These are phyloP conservation scores for Sinocyclocheilus anophthalmus DNA, from an alignment of 2,113 vertebrate genomes.

Conservation along the genomic window DNA sequence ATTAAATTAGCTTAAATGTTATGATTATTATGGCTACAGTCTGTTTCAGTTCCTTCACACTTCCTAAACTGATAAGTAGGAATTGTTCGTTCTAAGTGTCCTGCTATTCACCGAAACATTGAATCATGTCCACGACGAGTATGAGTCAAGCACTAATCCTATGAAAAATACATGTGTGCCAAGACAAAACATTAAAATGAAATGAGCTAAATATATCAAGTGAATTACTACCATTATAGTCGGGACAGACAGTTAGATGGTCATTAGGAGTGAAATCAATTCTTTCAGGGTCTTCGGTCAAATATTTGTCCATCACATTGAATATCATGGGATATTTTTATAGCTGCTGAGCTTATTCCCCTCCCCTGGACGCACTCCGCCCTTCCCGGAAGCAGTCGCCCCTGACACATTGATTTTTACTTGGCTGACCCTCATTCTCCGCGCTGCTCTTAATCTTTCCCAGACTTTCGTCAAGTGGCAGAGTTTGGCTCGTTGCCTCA, in stretches of 20 bases:
- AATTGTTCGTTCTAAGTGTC: neutral
- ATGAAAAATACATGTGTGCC: neutral
- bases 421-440: conserved; percentile 48
- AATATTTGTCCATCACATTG: neutral
- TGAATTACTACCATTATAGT: conserved; percentile 1
- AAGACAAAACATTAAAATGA: neutral
- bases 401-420: conserved; percentile 46
- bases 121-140: neutral
- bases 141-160: neutral
- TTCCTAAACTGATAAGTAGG: neutral
- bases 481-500: conserved; percentile 25
- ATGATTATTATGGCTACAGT: neutral
- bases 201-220: conserved; percentile 20
- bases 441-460: conserved; percentile 48
- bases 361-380: too few relatives aligned
- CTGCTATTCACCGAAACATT: neutral
- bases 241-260: neutral
- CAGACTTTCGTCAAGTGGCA: conserved; percentile 51
- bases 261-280: conserved; percentile 5
- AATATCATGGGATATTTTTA: neutral
- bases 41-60: neutral
- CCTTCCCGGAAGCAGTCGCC: conserved; percentile 45
- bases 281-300: neutral
- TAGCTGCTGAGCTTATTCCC: conserved; percentile 25
- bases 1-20: neutral